phyloP scores from a whole-genome alignment of 2,797 vertebrate species.

The Amblyraja radiata region DNA sequence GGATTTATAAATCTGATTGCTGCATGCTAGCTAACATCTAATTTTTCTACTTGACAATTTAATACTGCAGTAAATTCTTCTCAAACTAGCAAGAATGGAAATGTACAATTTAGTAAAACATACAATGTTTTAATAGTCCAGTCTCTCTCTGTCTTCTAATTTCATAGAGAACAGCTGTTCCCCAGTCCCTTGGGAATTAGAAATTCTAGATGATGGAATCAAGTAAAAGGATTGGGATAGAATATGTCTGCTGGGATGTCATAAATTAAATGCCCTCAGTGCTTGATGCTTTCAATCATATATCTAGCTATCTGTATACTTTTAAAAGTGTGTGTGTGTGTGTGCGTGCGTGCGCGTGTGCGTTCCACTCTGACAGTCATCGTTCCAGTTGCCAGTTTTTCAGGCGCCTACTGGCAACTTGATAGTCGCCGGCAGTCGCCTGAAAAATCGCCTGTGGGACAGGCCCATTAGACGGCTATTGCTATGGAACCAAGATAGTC shows the following conservation, averaged over 20 bases:
- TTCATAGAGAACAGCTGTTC: not conserved
- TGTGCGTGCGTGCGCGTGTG: too few relatives aligned
- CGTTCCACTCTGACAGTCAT: too few relatives aligned
- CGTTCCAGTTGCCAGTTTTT: too few relatives aligned
- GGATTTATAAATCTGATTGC: not conserved
- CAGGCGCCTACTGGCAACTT: too few relatives aligned
- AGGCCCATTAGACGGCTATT: not conserved
- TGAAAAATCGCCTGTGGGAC: too few relatives aligned
- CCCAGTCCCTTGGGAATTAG: not conserved
- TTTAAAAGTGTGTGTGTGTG: too few relatives aligned
- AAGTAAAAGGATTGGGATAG: not conserved
- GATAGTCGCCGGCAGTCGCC: too few relatives aligned
- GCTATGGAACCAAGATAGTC: not conserved
- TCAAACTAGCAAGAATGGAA: not conserved
- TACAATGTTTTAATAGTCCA: not conserved
- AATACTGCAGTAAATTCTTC: not conserved
- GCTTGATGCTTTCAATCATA: not conserved
- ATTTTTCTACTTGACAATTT: not conserved
- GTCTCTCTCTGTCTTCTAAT: not conserved
- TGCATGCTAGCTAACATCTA: not conserved
- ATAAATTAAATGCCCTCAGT: not conserved
- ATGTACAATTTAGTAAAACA: not conserved
- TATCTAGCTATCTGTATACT: too few relatives aligned
- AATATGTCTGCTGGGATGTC: not conserved
- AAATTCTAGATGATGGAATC: not conserved